Percentiles rank a stretch among this genome's conserved stretches.
Conservation (phyloP, 2,113 vertebrate species). For the Corythornis madagascariensis region DNA sequence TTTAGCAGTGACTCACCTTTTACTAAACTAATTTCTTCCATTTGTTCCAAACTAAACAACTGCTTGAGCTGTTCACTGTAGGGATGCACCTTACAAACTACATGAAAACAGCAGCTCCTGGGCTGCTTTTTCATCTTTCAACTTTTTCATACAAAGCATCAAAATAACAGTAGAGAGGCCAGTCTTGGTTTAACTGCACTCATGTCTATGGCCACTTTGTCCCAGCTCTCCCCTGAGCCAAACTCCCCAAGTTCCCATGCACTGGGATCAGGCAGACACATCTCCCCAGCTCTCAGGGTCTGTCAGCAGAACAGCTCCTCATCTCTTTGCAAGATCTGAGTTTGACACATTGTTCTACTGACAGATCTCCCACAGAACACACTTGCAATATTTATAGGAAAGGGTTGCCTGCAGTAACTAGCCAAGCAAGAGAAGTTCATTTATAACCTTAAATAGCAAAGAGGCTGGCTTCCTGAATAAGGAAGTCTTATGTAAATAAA, state of each 20-base stretch:
- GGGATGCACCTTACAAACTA: background rate
- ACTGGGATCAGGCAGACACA: background rate
- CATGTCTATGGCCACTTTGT: background rate
- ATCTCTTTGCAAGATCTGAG: background rate
- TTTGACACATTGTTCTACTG: background rate
- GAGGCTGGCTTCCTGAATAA: slow-evolving; percentile 33
- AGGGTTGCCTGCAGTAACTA: slow-evolving; percentile 23
- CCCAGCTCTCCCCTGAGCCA: background rate
- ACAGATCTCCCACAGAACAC: background rate
- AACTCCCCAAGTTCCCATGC: background rate
- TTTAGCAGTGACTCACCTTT: background rate
- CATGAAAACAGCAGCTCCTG: background rate
- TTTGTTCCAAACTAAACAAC: background rate
- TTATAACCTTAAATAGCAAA: slow-evolving; percentile 53
- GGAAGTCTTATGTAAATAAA: slow-evolving; percentile 56
- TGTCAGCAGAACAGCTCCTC: background rate
- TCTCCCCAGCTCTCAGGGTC: slow-evolving; percentile 5
- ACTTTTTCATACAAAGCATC: background rate
- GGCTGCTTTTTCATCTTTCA: background rate
- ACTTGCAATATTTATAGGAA: slow-evolving; percentile 40
- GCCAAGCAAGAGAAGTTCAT: slow-evolving; percentile 24
- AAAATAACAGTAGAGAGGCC: background rate
- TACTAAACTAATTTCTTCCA: background rate
- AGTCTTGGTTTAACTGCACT: background rate
- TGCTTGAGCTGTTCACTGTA: background rate